Base-by-base conservation (phyloP, 2,888 invertebrate genomes). In the Pammene fasciana region DNA sequence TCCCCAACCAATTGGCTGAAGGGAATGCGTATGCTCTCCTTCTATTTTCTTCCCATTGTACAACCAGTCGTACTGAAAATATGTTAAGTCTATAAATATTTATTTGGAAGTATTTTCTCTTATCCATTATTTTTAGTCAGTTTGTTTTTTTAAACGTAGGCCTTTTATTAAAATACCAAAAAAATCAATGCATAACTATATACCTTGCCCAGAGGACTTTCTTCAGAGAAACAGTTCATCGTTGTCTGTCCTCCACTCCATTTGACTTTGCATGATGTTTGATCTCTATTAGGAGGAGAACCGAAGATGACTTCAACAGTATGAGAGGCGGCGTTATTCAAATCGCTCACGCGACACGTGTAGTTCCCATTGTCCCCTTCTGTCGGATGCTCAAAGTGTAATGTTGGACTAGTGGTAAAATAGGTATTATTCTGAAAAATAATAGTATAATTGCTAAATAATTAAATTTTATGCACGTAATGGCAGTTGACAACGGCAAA, bases 261-360 rank as follows among this genome's bases (percentile, higher is more conserved):
- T 11, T 43, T 16, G 18, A 57, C 11, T 14, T 43, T 43, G 57
- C 10, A 57, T 41, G 43, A 18, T 26, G 18, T 16, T 11, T 7
- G 10, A 8, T 10, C 36, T 16, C 13, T 61, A 16, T 10, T 13
- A 11, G 68, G 64, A 5, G 68, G 45, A 13, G 0, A 5, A 16
- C 57, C 64, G 43, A 68, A 68, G 0, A 43, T 10, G 11, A 68
- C n/a, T 43, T 68, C 18, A 3, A 64, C n/a, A n/a, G 68, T 57
- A 13, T 43, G 38, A 3, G 68, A 68, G 10, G 34, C 34, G 6
- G 57, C 48, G 6, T 64, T 61, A 5, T 9, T 68, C 5, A 45
- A 0, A 5, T 68, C 64, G 45, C 68, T 68, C 18, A 68, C 64
- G 11, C 68, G 68, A 11, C 68, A 68, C 0, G 68, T 68, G 57